Percentiles rank a stretch among this genome's conserved stretches.
Evolutionary conservation across 2,797 vertebrate species (phyloP).

Genomic region (Halcyon badia): DNA sequence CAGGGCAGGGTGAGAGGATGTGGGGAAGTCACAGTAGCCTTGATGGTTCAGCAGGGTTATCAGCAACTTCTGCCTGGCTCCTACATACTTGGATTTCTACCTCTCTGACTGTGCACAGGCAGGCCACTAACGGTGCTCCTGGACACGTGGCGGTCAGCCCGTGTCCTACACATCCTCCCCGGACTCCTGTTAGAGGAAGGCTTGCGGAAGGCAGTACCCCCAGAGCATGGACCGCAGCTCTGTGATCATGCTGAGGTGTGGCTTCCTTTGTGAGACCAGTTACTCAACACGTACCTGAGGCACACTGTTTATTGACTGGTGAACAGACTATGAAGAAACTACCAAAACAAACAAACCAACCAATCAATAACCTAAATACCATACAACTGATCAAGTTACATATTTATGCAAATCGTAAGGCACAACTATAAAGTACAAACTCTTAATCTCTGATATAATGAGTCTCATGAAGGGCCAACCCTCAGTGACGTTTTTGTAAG

Average conservation of each 20-base stretch:
- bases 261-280: background rate
- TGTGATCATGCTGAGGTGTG: background rate
- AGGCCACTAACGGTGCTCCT: fast-evolving
- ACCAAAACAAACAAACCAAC: background rate
- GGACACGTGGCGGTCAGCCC: background rate
- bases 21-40: background rate
- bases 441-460: background rate
- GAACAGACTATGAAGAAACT: background rate
- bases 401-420: background rate
- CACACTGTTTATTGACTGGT: background rate
- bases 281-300: fast-evolving
- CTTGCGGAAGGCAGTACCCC: background rate
- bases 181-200: background rate
- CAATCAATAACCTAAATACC: background rate
- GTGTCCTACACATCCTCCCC: fast-evolving
- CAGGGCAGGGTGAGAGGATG: background rate
- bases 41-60: fast-evolving
- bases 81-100: background rate
- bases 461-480: fast-evolving
- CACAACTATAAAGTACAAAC: background rate
- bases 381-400: background rate
- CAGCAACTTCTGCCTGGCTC: background rate
- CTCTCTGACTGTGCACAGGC: too few species aligned
- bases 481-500: background rate
- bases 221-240: fast-evolving